phyloP scores from a whole-genome alignment of 2,888 invertebrate genomes.

The Caenorhabditis sp. region DNA sequence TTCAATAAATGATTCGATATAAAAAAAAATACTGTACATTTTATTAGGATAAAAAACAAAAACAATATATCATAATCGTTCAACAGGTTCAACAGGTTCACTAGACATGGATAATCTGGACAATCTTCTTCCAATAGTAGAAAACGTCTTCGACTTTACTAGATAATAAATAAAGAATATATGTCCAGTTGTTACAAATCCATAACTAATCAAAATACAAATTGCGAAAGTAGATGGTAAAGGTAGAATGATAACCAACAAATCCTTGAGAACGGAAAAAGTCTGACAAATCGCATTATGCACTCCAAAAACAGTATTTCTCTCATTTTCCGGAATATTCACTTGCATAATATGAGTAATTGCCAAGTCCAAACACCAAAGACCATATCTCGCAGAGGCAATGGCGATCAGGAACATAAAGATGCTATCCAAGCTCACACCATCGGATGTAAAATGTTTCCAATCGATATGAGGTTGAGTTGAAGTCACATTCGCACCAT shows the following conservation, averaged over 20 bases:
- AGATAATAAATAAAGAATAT: constrained; percentile 47
- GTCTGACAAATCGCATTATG: constrained; percentile 65
- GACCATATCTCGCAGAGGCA: constrained; percentile 58
- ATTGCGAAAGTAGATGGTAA: constrained; percentile 36
- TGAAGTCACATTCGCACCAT: constrained; percentile 31
- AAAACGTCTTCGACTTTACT: constrained; percentile 28
- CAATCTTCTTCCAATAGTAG: constrained; percentile 13
- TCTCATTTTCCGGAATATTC: constrained; percentile 51
- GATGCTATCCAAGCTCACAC: constrained; percentile 55
- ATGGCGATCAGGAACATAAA: constrained; percentile 64
- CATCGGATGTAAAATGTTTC: constrained; percentile 54
- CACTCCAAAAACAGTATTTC: constrained; percentile 66
- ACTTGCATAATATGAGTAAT: constrained; percentile 69
- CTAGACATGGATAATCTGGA: not conserved
- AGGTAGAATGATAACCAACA: constrained; percentile 39
- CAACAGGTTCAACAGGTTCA: not conserved
- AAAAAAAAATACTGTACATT: no score
- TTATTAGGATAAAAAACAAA: not conserved
- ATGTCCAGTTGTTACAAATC: constrained; percentile 41
- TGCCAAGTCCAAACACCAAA: constrained; percentile 64
- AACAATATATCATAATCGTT: not conserved
- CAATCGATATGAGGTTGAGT: constrained; percentile 43
- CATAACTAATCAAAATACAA: constrained; percentile 43
- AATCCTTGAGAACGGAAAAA: constrained; percentile 55
- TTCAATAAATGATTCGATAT: no score